Base-by-base conservation (phyloP, 2,888 invertebrate genomes). In the Merodon equestris region DNA sequence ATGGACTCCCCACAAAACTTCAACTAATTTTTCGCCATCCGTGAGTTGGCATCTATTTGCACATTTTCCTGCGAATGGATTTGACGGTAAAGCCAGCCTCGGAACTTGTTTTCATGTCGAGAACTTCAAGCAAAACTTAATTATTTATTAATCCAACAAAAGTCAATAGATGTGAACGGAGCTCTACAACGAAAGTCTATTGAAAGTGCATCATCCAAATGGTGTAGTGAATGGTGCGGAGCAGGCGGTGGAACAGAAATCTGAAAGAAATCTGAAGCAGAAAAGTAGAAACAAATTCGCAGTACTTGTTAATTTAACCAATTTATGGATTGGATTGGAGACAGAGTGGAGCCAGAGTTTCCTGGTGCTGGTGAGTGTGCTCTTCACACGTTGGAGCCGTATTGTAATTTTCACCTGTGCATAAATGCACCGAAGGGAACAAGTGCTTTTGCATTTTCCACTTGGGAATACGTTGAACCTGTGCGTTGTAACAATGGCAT, bases 401-500 rank as follows among this genome's bases (percentile, higher is more conserved):
- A 61, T 72, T 61, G 51, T 61, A 60, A 72, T 77, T 72, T 77
- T 53, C 57, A 77, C 76, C 76, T 77, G 72, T 36, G 47, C 17
- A 47, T 40, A 40, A 47, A 38, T 67, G 72, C 56, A 72, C 40
- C 9, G 15, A 48, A 15, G 34, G 13, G 9, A 15, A 17, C 14
- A 19, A 50, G 51, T 15, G n/a, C 38, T 54, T 54, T 15, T 58
- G 34, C 45, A 13, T 58, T 64, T 13, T 13, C 17, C 60, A 44
- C 72, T 77, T 17, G 61, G 51, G 12, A 42, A 72, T 57, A 67
- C 76, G 47, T 77, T 77, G 76, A 77, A 77, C 72, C 40, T 63
- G 19, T 1, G 17, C 14, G 27, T 19, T 34, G 48, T 9, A 44
- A 45, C 18, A 44, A 38, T 19, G 14, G 3, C 13, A 42, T 4